These are phyloP conservation scores for Biston stratarius DNA, from an alignment of 2,888 invertebrate species.

Conservation along the genomic window DNA sequence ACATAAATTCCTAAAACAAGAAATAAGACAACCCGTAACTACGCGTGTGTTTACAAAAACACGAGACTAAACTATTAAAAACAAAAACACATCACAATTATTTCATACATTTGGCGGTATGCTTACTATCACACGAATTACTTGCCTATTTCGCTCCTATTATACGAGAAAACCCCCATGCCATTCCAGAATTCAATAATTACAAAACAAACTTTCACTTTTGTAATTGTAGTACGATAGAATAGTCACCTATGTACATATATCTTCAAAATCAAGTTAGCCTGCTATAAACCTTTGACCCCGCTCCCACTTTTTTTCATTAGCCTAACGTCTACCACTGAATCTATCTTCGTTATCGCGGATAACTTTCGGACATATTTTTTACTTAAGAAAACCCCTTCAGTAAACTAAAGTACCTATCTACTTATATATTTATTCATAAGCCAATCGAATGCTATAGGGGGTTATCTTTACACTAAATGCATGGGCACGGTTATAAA, in stretches of 20 bases:
- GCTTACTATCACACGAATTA: no score
- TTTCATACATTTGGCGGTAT: no score
- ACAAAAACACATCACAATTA: no score
- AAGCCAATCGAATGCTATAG: no score
- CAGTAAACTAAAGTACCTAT: neutral
- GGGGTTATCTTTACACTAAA: neutral
- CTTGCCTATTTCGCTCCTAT: no score
- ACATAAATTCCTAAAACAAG: no score
- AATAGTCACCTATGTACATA: neutral
- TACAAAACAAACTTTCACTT: no score
- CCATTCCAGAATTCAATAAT: neutral
- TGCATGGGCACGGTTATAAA: neutral
- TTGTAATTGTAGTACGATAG: neutral
- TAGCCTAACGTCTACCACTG: slow-evolving; percentile 30
- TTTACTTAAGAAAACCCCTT: slow-evolving; percentile 18
- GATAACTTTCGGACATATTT: slow-evolving; percentile 39
- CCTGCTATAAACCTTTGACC: slow-evolving; percentile 23
- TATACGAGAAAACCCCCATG: no score
- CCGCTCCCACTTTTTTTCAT: slow-evolving; percentile 38
- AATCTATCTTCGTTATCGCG: slow-evolving; percentile 43
- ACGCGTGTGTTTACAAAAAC: no score
- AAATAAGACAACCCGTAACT: no score
- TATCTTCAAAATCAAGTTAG: slow-evolving; percentile 1
- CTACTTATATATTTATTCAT: neutral
- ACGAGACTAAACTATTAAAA: no score